These are phyloP conservation scores for Marronus borbonicus DNA, from an alignment of 2,888 invertebrate genomes.

Conservation along the genomic window DNA sequence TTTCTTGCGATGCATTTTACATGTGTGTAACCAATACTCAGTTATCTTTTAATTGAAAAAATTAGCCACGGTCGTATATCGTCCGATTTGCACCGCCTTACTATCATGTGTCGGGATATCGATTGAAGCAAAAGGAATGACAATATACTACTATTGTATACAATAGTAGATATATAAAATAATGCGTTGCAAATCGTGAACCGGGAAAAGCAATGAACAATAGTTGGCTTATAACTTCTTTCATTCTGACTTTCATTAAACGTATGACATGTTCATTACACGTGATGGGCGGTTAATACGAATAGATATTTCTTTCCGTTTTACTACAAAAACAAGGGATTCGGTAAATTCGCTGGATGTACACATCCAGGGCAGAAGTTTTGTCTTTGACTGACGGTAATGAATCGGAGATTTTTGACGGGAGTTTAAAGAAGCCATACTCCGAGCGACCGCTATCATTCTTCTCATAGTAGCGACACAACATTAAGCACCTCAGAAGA, in stretches of 20 bases:
- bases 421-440: no score
- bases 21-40: conserved; percentile 11
- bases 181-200: conserved; percentile 29
- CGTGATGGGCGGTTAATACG: not conserved
- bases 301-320: not conserved
- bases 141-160: not conserved
- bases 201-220: not conserved
- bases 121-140: not conserved
- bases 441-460: no score
- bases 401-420: no score
- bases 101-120: not conserved
- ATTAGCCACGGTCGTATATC: conserved; percentile 27
- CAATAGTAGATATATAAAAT: not conserved
- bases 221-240: not conserved
- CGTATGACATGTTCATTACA: not conserved
- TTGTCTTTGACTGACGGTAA: no score
- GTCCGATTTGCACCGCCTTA: conserved; percentile 1
- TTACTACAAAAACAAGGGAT: no score
- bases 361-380: no score
- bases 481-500: no score
- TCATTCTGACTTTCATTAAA: not conserved
- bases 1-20: conserved; percentile 11
- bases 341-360: no score
- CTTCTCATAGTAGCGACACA: no score
- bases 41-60: conserved; percentile 25